These are phyloP conservation scores for Neomicropteryx cornuta DNA, from an alignment of 1,140 invertebrate species.

Conservation along the genomic window DNA sequence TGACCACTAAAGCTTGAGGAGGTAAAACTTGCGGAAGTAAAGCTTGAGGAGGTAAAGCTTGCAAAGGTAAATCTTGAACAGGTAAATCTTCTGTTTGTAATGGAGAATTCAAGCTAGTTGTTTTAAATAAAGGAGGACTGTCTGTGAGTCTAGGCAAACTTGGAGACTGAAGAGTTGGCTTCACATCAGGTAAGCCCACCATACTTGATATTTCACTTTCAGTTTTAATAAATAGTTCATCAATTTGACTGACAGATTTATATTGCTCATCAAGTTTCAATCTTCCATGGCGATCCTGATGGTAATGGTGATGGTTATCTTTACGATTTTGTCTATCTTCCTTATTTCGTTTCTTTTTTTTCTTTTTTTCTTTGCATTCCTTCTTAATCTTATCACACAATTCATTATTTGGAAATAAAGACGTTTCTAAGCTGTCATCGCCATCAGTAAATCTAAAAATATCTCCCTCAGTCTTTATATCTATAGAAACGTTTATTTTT, in stretches of 20 bases:
- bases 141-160: slow-evolving; percentile 38
- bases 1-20: too few relatives aligned
- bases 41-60: slow-evolving; percentile 22
- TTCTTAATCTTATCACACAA: slow-evolving; percentile 36
- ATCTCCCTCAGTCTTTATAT: slow-evolving; percentile 32
- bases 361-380: slow-evolving; percentile 65
- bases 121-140: slow-evolving; percentile 37
- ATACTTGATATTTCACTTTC: slow-evolving; percentile 9
- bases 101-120: too few relatives aligned
- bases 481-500: slow-evolving; percentile 25
- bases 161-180: slow-evolving; percentile 20
- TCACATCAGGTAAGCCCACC: background rate
- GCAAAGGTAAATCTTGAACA: too few relatives aligned
- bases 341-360: slow-evolving; percentile 71
- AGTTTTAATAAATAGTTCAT: too few relatives aligned
- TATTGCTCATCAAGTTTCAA: slow-evolving; percentile 22
- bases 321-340: slow-evolving; percentile 61
- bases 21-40: too few relatives aligned
- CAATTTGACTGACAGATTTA: slow-evolving; percentile 12
- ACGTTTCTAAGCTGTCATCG: slow-evolving; percentile 34
- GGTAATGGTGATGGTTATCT: slow-evolving; percentile 52
- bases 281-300: slow-evolving; percentile 36
- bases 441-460: slow-evolving; percentile 47
- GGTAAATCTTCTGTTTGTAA: too few relatives aligned
- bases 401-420: slow-evolving; percentile 25